Evolutionary conservation across 1,140 invertebrate species (phyloP).

Genomic region (Orchestia grillus): DNA sequence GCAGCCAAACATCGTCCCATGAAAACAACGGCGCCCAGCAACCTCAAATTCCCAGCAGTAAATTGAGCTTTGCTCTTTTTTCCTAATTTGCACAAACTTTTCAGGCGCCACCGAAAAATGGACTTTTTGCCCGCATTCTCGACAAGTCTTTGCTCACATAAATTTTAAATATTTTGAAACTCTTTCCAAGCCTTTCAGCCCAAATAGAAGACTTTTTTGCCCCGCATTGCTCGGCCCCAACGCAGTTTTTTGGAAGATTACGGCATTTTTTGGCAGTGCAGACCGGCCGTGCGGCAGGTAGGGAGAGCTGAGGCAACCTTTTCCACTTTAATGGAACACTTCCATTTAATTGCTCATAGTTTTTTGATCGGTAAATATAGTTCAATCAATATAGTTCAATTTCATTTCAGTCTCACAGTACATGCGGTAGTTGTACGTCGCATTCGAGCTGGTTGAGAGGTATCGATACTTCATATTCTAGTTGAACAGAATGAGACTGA

Average conservation of each 20-base stretch:
- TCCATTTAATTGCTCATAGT: not conserved
- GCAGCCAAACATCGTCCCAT: not conserved
- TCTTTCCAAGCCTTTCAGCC: not conserved
- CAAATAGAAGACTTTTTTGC: slow-evolving; percentile 20
- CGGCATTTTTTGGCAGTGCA: not conserved
- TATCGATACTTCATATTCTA: too few species aligned
- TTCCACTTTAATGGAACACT: not conserved
- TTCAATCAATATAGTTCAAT: too few species aligned
- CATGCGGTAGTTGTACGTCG: not conserved
- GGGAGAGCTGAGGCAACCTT: not conserved
- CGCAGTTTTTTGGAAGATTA: not conserved
- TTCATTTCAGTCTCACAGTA: not conserved
- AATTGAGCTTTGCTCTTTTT: not conserved
- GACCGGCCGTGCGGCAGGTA: not conserved
- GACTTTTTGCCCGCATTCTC: slow-evolving; percentile 28
- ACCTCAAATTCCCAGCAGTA: not conserved
- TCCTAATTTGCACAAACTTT: slow-evolving; percentile 38
- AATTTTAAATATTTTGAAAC: slow-evolving; percentile 55
- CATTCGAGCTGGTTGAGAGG: not conserved
- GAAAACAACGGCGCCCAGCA: not conserved
- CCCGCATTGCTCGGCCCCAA: not conserved
- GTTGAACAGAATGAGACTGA: too few species aligned
- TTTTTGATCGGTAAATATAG: not conserved
- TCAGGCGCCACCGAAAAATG: not conserved
- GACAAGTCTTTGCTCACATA: not conserved